These are phyloP conservation scores for Colletes latitarsis DNA, from an alignment of 1,140 invertebrate species.

Conservation along the genomic window DNA sequence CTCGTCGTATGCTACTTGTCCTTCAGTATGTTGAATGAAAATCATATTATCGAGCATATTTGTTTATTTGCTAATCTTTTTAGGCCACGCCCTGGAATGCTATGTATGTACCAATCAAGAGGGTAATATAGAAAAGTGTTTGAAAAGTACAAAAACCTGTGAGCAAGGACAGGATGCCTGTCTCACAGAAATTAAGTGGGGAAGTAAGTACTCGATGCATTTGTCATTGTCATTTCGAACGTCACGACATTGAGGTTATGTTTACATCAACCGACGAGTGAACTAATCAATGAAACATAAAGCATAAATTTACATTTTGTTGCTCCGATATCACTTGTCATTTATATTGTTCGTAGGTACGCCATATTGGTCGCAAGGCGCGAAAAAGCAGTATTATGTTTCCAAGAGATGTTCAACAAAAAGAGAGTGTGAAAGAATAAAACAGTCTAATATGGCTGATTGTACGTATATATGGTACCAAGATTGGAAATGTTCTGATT, in stretches of 20 bases:
- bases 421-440: slow-evolving; percentile 87
- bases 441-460: slow-evolving; percentile 86
- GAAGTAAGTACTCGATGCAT: slow-evolving; percentile 83
- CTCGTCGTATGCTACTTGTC: slow-evolving; percentile 23
- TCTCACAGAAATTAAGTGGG: slow-evolving; percentile 94
- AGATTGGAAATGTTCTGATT: slow-evolving; percentile 98
- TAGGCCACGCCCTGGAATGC: slow-evolving; percentile 91
- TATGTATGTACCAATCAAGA: slow-evolving; percentile 97
- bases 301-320: not conserved
- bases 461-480: slow-evolving; percentile 98
- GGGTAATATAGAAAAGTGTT: slow-evolving; percentile 95
- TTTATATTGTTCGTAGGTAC: slow-evolving; percentile 83
- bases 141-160: slow-evolving; percentile 95
- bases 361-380: slow-evolving; percentile 96
- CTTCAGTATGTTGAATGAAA: slow-evolving; percentile 39
- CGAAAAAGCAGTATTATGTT: slow-evolving; percentile 96
- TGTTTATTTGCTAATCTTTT: slow-evolving; percentile 30
- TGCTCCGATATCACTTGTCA: no score
- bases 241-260: slow-evolving; percentile 56
- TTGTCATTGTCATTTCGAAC: not conserved
- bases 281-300: no score
- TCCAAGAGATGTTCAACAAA: slow-evolving; percentile 94
- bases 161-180: slow-evolving; percentile 93
- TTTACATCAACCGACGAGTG: not conserved
- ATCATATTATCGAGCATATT: not conserved